Evolutionary conservation across 2,888 invertebrate genomes (phyloP).

Genomic region (Eupithecia vulgata): DNA sequence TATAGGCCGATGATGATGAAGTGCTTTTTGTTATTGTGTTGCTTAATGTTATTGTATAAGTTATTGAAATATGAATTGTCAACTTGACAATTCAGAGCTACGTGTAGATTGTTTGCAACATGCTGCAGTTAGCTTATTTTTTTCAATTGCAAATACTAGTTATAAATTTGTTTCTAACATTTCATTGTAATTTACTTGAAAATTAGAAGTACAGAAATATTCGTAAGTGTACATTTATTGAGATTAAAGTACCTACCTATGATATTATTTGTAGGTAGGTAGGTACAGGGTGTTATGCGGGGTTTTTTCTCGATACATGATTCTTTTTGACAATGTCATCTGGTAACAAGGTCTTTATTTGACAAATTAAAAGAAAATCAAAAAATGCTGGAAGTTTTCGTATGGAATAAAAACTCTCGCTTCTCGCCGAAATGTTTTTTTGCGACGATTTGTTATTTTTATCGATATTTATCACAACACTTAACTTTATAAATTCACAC

Average conservation of each 20-base stretch:
- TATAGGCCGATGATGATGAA: too few species aligned
- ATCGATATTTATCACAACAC: constrained; percentile 27
- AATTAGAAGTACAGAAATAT: not conserved
- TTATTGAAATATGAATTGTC: too few species aligned
- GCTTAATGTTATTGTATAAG: too few species aligned
- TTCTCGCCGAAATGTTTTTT: not conserved
- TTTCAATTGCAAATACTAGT: too few species aligned
- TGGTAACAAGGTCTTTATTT: not conserved
- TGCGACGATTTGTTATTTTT: not conserved
- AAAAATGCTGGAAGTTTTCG: not conserved
- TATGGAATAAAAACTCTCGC: not conserved
- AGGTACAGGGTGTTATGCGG: not conserved
- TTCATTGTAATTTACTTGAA: not conserved
- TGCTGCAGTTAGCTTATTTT: too few species aligned
- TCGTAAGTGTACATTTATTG: not conserved
- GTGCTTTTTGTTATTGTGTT: too few species aligned
- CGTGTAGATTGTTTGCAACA: too few species aligned
- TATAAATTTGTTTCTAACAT: too few species aligned
- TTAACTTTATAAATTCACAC: constrained; percentile 33
- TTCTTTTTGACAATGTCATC: not conserved
- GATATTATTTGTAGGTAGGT: not conserved
- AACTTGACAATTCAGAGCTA: too few species aligned
- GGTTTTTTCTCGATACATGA: not conserved
- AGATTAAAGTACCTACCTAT: not conserved
- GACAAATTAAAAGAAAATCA: not conserved